phyloP scores from a whole-genome alignment of 2,888 invertebrate genomes.

The Sympetrum striolatum region DNA sequence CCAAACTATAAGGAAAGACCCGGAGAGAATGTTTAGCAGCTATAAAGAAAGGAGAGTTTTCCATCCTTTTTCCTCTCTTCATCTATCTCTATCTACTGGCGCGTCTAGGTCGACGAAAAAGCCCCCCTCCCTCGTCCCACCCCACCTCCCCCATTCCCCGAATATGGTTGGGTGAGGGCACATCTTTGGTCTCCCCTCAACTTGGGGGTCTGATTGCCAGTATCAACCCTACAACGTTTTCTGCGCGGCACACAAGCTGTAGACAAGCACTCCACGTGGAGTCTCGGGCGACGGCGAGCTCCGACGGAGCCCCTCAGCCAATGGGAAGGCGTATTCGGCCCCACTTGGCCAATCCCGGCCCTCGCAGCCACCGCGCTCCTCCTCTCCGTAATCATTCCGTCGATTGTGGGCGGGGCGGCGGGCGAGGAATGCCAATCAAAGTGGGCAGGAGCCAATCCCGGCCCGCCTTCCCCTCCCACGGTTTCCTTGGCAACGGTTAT shows the following conservation, averaged over 20 bases:
- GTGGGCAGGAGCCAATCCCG: conserved; percentile 48
- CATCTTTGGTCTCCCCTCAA: conserved; percentile 19
- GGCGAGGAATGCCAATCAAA: conserved; percentile 50
- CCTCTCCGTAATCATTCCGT: conserved; percentile 46
- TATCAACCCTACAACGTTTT: conserved; percentile 45
- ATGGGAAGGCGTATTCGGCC: conserved; percentile 46
- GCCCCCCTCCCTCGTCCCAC: not conserved
- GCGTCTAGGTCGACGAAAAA: not conserved
- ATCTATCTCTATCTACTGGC: not conserved
- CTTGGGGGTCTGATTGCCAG: conserved; percentile 45
- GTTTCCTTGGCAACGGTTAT: conserved; percentile 50
- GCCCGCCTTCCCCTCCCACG: conserved; percentile 48
- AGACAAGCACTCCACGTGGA: conserved; percentile 51
- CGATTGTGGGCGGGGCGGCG: conserved; percentile 47
- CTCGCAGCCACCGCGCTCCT: not conserved
- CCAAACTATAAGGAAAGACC: too few relatives aligned
- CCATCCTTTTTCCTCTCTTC: not conserved
- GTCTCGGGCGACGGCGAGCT: conserved; percentile 36
- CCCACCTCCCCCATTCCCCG: not conserved
- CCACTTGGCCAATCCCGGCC: conserved; percentile 49
- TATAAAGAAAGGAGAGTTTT: not conserved
- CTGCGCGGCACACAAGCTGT: conserved; percentile 36
- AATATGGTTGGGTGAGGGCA: conserved; percentile 29
- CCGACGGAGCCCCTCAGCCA: conserved; percentile 47
- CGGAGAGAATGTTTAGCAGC: not conserved